Conservation (phyloP, 2,888 invertebrate genomes). For the Eudemis profundana region DNA sequence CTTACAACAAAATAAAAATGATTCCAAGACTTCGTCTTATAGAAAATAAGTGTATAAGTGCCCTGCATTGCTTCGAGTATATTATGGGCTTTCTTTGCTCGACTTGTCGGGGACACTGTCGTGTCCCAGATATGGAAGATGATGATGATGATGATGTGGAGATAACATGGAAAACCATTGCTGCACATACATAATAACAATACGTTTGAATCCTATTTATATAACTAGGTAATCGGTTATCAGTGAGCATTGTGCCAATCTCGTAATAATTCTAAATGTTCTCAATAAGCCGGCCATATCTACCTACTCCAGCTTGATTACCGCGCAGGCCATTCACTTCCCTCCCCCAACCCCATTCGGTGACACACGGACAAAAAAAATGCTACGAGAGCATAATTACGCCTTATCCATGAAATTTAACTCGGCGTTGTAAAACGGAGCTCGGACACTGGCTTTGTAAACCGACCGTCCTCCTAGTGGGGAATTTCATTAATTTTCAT, state of each 20-base stretch:
- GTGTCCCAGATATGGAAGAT: too few relatives aligned
- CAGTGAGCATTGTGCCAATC: not conserved
- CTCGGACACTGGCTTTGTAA: conserved; percentile 58
- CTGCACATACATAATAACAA: too few relatives aligned
- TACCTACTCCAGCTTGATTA: conserved; percentile 20
- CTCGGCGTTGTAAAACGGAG: conserved; percentile 49
- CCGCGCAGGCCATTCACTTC: conserved; percentile 2
- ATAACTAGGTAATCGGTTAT: too few relatives aligned
- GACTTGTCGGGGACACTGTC: too few relatives aligned
- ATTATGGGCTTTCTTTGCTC: too few relatives aligned
- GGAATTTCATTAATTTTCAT: conserved; percentile 80
- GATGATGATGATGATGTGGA: too few relatives aligned
- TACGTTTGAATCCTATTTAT: too few relatives aligned
- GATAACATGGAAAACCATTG: too few relatives aligned
- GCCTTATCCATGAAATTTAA: conserved; percentile 49
- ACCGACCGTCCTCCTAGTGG: conserved; percentile 55
- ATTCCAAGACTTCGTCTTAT: too few relatives aligned
- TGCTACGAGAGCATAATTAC: conserved; percentile 25
- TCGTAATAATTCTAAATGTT: not conserved
- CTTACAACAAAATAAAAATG: too few relatives aligned
- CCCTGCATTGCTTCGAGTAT: too few relatives aligned
- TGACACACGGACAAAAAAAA: conserved; percentile 35
- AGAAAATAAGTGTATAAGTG: too few relatives aligned
- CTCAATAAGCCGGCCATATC: not conserved
- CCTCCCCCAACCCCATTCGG: not conserved